Conservation (phyloP, 2,888 invertebrate species). For the Tipula helvola region DNA sequence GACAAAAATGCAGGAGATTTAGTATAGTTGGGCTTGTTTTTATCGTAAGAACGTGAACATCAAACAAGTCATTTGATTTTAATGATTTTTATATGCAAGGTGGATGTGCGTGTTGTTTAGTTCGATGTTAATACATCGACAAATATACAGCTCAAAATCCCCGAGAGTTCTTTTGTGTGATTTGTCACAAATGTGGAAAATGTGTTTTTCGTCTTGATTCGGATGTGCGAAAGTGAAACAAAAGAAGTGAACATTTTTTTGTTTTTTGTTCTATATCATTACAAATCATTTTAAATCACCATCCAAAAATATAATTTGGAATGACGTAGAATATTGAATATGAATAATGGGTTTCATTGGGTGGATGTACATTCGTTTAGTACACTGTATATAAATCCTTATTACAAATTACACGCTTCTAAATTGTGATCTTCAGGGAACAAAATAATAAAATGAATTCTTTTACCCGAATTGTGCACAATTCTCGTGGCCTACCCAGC, state of each 20-base stretch:
- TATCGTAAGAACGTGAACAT: too few species aligned
- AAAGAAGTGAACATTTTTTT: not conserved
- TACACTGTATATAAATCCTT: not conserved
- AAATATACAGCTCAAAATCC: not conserved
- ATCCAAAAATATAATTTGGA: not conserved
- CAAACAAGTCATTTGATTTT: too few species aligned
- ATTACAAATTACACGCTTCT: not conserved
- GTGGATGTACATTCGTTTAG: not conserved
- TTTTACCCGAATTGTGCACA: not conserved
- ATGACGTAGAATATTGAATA: not conserved
- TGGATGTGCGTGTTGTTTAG: too few species aligned
- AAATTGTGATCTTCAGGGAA: not conserved
- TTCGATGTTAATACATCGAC: not conserved
- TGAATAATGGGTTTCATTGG: not conserved
- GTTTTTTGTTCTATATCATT: not conserved
- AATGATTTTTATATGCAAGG: too few species aligned
- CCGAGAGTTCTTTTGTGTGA: not conserved
- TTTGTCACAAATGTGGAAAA: constrained; percentile 4
- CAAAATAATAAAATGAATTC: not conserved
- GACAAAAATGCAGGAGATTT: too few species aligned
- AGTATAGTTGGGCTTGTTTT: too few species aligned
- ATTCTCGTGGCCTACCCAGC: not conserved
- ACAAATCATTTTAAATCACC: not conserved
- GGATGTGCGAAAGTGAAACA: not conserved
- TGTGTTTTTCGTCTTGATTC: not conserved